Evolutionary conservation across 2,113 vertebrate species (phyloP).

Genomic region (Sapayoa aenigma): DNA sequence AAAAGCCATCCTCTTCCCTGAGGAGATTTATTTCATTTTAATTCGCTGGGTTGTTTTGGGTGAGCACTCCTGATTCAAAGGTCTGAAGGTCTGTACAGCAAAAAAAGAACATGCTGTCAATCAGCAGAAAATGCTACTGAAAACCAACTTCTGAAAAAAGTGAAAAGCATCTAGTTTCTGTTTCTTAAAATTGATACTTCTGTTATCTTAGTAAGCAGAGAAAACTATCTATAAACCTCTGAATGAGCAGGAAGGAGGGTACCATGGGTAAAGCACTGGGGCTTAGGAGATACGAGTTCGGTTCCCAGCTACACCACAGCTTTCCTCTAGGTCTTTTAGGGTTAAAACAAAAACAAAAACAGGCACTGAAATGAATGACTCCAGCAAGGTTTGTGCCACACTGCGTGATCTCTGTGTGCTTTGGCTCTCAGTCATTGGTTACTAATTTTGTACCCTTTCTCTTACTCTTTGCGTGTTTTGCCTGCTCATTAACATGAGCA

Average conservation of each 20-base stretch:
- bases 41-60: not conserved
- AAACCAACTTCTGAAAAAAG: slow-evolving; percentile 17
- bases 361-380: not conserved
- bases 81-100: not conserved
- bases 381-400: not conserved
- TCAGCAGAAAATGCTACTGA: slow-evolving; percentile 31
- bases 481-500: not conserved
- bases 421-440: not conserved
- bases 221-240: slow-evolving; percentile 14
- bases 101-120: not conserved
- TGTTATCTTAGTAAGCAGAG: slow-evolving; percentile 56
- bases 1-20: not conserved
- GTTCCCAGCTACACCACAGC: slow-evolving; percentile 23
- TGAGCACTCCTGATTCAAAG: not conserved
- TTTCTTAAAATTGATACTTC: slow-evolving; percentile 59
- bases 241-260: slow-evolving; percentile 59
- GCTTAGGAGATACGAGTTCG: not conserved
- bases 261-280: slow-evolving; percentile 42
- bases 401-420: not conserved
- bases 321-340: slow-evolving; percentile 37
- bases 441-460: slow-evolving; percentile 22
- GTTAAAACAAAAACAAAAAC: not conserved
- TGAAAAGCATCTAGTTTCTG: slow-evolving; percentile 37
- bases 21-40: not conserved
- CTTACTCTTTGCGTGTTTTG: not conserved